Base-by-base conservation (phyloP, 2,888 invertebrate species). In the Andrena bicolor region DNA sequence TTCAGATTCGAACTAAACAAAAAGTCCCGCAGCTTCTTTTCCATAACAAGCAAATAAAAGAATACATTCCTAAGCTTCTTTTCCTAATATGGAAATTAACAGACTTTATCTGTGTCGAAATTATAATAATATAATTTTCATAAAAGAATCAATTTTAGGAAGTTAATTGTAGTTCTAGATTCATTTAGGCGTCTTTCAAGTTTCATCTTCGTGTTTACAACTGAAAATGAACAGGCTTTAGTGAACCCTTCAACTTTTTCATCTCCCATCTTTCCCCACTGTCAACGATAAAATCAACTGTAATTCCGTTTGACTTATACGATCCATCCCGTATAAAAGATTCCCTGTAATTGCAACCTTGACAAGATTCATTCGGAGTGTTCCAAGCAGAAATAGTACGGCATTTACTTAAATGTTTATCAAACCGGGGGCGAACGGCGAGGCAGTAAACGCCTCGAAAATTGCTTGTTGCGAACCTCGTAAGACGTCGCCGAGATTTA, bases 401-500 rank as follows among this genome's bases (percentile, higher is more conserved):
- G 20, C 41, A 63, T 80, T 80, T 63, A 75, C 69, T 75, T 77
- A 64, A 71, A 51, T 28, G 68, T 79, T 80, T 75, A 63, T 66
- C 60, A 65, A 69, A 81, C 53, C 51, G 60, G 32, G 28, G 7
- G 28, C 41, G 26, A 51, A 32, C 65, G 60, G 53, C 10, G 20
- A 51, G 51, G 41, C 49, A 70, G 70, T 71, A 68, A 75, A 68
- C 58, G 74, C 13, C 56, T 41, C 41, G 80, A 71, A 76, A 82
- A 76, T 80, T 82, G 75, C 63, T 80, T 69, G 82, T 75, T 64
- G 66, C 60, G 66, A 79, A 64, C 8, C 69, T 30, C 65, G 26
- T 72, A 53, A 60, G 63, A 73, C 76, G 51, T 32, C 58, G 48
- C 41, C 48, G 61, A 56, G 77, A 85, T 86, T 85, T 78, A 56